Evolutionary conservation across 2,888 invertebrate species (phyloP).

Genomic region (Malthinus seriepunctatus): DNA sequence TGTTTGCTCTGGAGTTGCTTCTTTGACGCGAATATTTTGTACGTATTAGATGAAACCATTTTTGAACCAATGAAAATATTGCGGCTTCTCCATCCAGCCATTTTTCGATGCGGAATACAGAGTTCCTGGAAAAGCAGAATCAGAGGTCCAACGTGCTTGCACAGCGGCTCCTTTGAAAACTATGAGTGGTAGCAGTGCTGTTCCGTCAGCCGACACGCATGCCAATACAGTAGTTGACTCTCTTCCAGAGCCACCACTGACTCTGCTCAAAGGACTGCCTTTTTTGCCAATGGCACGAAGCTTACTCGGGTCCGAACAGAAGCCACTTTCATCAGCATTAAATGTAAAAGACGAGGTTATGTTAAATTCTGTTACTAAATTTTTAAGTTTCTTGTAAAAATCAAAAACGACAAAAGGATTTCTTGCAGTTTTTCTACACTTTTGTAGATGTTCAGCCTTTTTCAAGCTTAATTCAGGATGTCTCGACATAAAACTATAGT

Average conservation of each 20-base stretch:
- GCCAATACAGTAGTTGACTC: conserved; percentile 33
- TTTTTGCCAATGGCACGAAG: conserved; percentile 31
- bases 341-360: conserved; percentile 15
- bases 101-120: conserved; percentile 31
- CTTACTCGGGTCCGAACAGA: conserved; percentile 29
- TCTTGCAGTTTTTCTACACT: conserved; percentile 24
- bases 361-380: conserved; percentile 8
- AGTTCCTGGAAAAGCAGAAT: conserved; percentile 28
- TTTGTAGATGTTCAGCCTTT: conserved; percentile 33
- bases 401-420: conserved; percentile 30
- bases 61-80: conserved; percentile 23
- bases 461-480: conserved; percentile 27
- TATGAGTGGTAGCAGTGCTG: conserved; percentile 34
- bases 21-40: not conserved
- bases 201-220: conserved; percentile 30
- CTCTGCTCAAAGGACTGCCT: no score
- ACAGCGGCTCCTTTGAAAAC: conserved; percentile 34
- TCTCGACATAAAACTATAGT: conserved; percentile 25
- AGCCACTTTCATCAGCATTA: conserved; percentile 34
- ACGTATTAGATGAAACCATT: conserved; percentile 7
- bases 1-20: not conserved
- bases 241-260: conserved; percentile 32
- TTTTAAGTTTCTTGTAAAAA: conserved; percentile 25
- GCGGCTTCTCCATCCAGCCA: conserved; percentile 35
- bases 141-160: conserved; percentile 25